Base-by-base conservation (phyloP, 2,888 invertebrate genomes). In the Gryllus longicercus region DNA sequence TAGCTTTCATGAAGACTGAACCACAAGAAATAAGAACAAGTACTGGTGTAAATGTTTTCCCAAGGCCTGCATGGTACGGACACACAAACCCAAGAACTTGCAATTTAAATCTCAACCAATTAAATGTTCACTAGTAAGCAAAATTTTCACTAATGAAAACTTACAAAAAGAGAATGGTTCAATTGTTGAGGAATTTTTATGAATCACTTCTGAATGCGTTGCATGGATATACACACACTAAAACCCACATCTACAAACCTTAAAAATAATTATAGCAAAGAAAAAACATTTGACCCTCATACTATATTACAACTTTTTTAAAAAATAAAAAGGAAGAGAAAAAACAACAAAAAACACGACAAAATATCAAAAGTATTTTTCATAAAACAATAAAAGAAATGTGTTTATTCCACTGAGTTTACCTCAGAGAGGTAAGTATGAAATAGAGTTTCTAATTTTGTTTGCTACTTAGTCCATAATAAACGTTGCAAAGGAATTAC, bases 1-100 rank as follows among this genome's bases (percentile, higher is more conserved):
- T 63, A 63, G 63, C 63, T 63, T 63, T 63, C 63, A 63, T 18
- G 16, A 63, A 63, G 63, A n/a, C 63, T 63, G 63, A 63, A 63
- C n/a, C 63, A 63, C 5, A n/a, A 63, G n/a, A 63, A 63, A 63
- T 63, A 63, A 18, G 63, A n/a, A 63, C 14, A 63, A 63, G n/a
- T 63, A 63, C n/a, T 14, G 3, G 63, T 18, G 63, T 18, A 63
- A 63, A 63, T 63, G 14, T 63, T 63, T 63, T 63, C 63, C n/a
- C 63, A 63, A 63, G 63, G 63, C n/a, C 63, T 63, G 63, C 63
- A 63, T 14, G 63, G 14, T 63, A 63, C n/a, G 14, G 16, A 63
- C 14, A 38, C 38, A 38, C 38, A 38, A 63, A 63, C 14, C n/a
- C 16, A 16, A 63, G 63, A n/a, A 63, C n/a, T 63, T 63, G n/a